Conservation (phyloP, 1,140 invertebrate species). For the Bilobella aurantiaca region DNA sequence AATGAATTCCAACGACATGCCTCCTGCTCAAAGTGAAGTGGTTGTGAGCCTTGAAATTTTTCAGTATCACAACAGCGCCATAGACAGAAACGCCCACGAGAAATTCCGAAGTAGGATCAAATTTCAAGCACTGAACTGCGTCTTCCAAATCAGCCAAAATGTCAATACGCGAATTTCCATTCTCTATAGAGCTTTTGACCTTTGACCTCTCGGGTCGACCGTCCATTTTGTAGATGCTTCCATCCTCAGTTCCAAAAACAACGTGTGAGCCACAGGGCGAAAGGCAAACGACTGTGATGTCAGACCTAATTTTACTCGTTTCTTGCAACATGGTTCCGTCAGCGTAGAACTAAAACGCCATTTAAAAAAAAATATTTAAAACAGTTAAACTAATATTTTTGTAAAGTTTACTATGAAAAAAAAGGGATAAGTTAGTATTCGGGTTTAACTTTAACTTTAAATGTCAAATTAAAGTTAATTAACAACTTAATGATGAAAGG, state of each 20-base stretch:
- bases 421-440: background rate
- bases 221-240: slow-evolving; percentile 14
- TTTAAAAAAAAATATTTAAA: background rate
- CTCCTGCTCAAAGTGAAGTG: background rate
- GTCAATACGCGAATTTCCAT: background rate
- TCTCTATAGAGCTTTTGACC: background rate
- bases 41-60: background rate
- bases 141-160: slow-evolving; percentile 8
- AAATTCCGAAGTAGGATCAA: slow-evolving; percentile 3
- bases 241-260: slow-evolving; percentile 12
- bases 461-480: too few species aligned
- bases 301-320: slow-evolving; percentile 1
- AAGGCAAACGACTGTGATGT: slow-evolving; percentile 12
- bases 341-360: slow-evolving; percentile 20
- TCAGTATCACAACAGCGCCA: background rate
- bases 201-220: background rate
- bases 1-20: slow-evolving; percentile 9
- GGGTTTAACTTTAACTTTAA: too few species aligned
- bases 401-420: background rate
- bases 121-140: slow-evolving; percentile 6
- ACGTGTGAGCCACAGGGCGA: slow-evolving; percentile 7
- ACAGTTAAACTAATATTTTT: background rate
- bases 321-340: slow-evolving; percentile 19
- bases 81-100: slow-evolving; percentile 3
- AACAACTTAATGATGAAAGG: too few species aligned